phyloP scores from a whole-genome alignment of 2,888 invertebrate species.

The Anoncus sp. region DNA sequence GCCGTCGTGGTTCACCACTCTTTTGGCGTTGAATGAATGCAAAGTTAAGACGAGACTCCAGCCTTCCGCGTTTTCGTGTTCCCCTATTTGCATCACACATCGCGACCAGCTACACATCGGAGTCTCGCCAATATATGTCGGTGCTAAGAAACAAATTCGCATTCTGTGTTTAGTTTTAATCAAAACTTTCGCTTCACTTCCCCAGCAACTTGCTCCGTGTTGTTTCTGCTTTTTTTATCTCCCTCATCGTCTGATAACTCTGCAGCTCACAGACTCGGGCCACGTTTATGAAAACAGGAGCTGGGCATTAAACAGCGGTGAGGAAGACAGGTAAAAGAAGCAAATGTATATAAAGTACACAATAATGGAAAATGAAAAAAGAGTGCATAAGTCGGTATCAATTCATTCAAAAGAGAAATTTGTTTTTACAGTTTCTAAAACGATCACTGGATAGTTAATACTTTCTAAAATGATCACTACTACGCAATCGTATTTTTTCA shows the following conservation, averaged over 20 bases:
- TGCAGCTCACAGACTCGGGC: constrained; percentile 1
- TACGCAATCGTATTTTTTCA: background rate
- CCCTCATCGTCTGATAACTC: constrained; percentile 17
- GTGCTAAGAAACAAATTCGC: constrained; percentile 69
- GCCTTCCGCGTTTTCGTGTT: constrained; percentile 24
- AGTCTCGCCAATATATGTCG: constrained; percentile 50
- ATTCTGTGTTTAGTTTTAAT: constrained; percentile 77
- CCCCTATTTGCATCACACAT: constrained; percentile 31
- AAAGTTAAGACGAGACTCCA: constrained; percentile 53
- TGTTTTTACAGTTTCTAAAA: constrained; percentile 1
- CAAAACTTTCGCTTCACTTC: constrained; percentile 69
- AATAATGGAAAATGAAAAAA: background rate
- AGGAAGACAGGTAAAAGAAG: constrained; percentile 13
- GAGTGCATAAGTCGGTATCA: background rate
- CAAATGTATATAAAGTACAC: constrained; percentile 10
- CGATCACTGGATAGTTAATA: constrained; percentile 10
- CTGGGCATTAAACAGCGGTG: background rate
- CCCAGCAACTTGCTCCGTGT: constrained; percentile 44
- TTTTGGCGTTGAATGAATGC: constrained; percentile 54
- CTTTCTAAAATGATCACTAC: too few species aligned
- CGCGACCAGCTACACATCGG: constrained; percentile 14
- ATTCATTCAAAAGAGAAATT: background rate
- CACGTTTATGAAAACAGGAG: constrained; percentile 30
- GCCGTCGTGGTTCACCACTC: constrained; percentile 53
- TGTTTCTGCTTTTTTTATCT: constrained; percentile 49